Conservation (phyloP, 2,113 vertebrate species). For the Eudyptes chrysolophus region DNA sequence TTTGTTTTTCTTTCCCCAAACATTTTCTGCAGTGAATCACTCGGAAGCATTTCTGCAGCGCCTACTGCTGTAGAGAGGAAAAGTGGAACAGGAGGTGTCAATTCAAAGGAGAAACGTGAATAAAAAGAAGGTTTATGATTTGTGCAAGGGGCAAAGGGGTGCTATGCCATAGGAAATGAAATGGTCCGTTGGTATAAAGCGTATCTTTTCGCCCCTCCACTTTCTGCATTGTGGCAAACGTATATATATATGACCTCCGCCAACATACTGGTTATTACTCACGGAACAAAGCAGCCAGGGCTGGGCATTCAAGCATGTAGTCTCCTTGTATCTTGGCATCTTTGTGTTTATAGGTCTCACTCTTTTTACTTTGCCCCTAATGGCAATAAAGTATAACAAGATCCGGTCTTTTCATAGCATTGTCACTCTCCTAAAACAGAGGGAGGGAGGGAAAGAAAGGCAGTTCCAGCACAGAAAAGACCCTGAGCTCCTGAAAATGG, state of each 20-base stretch:
- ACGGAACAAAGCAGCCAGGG: neutral
- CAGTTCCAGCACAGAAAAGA: neutral
- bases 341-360: conserved; percentile 32
- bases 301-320: neutral
- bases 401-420: neutral
- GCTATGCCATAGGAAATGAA: neutral
- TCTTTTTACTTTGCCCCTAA: neutral
- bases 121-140: neutral
- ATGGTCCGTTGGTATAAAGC: neutral
- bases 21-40: neutral
- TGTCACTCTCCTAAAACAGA: neutral
- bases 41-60: neutral
- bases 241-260: neutral
- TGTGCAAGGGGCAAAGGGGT: neutral
- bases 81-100: neutral
- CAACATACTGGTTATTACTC: neutral
- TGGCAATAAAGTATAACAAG: conserved; percentile 10
- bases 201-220: neutral
- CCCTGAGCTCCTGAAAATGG: neutral
- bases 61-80: neutral
- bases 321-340: conserved; percentile 24
- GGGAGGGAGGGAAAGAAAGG: neutral
- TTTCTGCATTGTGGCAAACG: neutral
- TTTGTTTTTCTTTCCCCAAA: neutral
- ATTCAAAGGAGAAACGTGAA: neutral